Base-by-base conservation (phyloP, 1,140 invertebrate genomes). In the Conus ventricosus region DNA sequence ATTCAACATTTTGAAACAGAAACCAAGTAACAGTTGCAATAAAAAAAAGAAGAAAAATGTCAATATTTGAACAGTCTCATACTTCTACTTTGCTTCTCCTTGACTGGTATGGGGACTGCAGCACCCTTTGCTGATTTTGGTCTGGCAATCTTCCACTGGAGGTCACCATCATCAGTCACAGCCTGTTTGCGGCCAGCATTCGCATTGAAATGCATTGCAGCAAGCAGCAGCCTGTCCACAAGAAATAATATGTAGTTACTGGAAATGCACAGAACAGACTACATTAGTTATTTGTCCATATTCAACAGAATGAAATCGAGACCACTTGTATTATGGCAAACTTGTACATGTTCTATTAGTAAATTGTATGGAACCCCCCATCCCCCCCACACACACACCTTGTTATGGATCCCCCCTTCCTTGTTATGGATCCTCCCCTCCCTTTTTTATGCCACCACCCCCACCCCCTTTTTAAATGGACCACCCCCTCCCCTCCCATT, bases 181-280 rank as follows among this genome's bases (percentile, higher is more conserved):
- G 88, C 88, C 67, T 89, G 90, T 8, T 27, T 17, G 53, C 84
- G 67, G 20, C 25, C 51, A 5, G 81, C 23, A 85, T 90, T 90
- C 82, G 89, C 90, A 67, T 89, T 90, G 67, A 75, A 87, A 88
- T 90, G 90, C 5, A 90, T 82, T n/a, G 82, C 88, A 83, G 90
- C 88, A 17, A 90, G 10, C 81, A 11, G 39, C 1, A 89, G 57
- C 85, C 88, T 89, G 75, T 10, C 84, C 89, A 20, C 39, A 55
- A 87, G 25, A 39, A 51, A n/a, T 23, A 1, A 67, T 67, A 23
- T 4, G 11, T 23, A 67, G 60, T 67, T 67, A 67, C 13, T 67
- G 20, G 4, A 13, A 67, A 23, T 23, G 60, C 4, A 15, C 13
- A 67, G 13, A 15, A 15, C 20, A 67, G 60, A 15, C 20, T 13